Evolutionary conservation across 92 coral and sea anemone genomes (phyloP).

Genomic region (Ricordea florida): DNA sequence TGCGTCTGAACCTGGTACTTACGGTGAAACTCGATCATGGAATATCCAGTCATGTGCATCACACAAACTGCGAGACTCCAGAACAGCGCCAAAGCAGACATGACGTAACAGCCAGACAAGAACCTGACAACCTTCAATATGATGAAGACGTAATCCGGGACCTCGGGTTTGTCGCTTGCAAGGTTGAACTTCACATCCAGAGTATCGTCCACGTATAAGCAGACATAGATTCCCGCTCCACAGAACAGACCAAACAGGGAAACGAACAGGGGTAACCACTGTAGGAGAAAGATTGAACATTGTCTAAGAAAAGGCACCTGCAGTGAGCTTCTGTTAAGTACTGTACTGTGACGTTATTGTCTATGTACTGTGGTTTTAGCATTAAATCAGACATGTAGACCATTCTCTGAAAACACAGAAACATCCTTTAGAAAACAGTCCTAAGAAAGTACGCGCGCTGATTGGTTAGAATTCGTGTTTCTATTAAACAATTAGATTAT

Average conservation of each 20-base stretch:
- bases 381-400: too few relatives aligned
- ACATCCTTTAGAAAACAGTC: too few relatives aligned
- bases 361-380: too few relatives aligned
- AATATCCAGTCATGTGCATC: conserved; percentile 75
- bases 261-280: conserved; percentile 65
- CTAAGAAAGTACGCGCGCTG: too few relatives aligned
- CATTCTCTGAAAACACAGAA: too few relatives aligned
- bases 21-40: conserved; percentile 89
- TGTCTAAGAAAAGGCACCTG: background rate
- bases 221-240: conserved; percentile 59
- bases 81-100: conserved; percentile 70
- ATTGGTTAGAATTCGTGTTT: too few relatives aligned
- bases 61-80: conserved; percentile 75
- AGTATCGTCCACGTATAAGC: conserved; percentile 67
- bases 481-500: too few relatives aligned
- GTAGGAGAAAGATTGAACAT: background rate
- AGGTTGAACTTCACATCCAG: conserved; percentile 71
- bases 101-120: conserved; percentile 62
- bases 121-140: conserved; percentile 65
- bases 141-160: conserved; percentile 16
- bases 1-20: too few relatives aligned
- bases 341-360: too few relatives aligned
- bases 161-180: conserved; percentile 1
- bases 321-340: background rate
- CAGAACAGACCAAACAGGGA: conserved; percentile 55